Evolutionary conservation across 2,797 vertebrate genomes (phyloP), one percentile per base, ranked within the genome.

Genomic region (Sebastes baramenuke): DNA sequence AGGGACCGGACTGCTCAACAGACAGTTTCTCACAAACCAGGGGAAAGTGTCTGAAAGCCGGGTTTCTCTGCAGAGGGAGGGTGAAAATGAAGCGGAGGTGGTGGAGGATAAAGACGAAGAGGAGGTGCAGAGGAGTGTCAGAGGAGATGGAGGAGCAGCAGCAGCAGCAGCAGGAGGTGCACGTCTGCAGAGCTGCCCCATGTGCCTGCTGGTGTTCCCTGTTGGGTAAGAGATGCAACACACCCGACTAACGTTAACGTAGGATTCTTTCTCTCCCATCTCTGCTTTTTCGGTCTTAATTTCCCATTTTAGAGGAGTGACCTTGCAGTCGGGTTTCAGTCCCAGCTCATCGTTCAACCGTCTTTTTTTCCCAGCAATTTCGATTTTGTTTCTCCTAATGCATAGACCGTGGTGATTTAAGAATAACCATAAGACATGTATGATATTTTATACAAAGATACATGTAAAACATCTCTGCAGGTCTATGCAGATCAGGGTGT

Each of bases 171-270:
- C 7, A 24, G 68, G 54, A 32, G 32, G 18, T 11, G 77, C 5
- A 59, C 1, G 6, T 29, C 77, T 97, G 70, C 94, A 91, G 67
- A 95, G 89, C 61, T 99, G 98, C 84, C 98, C 98, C 0, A 96
- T 98, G 96, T 99, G 98, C 65, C 93, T 96, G 79, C 71, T 88
- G n/a, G 76, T 7, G 11, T 98, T 99, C 42, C 84, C 89, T 71
- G 89, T 52, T 59, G 74, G 93, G 98, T 99, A 90, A 97, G 96
- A 91, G 6, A n/a, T 2, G 27, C 20, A 12, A 52, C 0, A 32
- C 14, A 42, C 6, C 38, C 0, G 0, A 42, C 14, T 16, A 42
- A 42, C 14, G 59, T 61, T 38, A 14, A 62, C 14, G n/a, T 56
- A 27, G 5, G 38, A 25, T n/a, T 46, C 32, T 60, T 42, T 30